Evolutionary conservation across 2,797 vertebrate species (phyloP).

Genomic region (Falco naumanni): DNA sequence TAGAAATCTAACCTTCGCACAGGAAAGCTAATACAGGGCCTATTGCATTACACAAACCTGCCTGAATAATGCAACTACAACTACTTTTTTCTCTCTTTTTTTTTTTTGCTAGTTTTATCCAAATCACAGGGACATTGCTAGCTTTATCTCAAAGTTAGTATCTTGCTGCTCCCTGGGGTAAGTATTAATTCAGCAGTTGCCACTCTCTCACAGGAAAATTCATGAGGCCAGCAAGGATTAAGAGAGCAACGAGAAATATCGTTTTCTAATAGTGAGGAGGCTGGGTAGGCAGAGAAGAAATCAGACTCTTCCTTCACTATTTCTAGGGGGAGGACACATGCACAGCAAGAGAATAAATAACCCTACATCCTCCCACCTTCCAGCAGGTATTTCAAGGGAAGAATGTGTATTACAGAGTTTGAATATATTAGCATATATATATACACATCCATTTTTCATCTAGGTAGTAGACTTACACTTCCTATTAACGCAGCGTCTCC

Average conservation of each 20-base stretch:
- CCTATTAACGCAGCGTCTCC: not conserved
- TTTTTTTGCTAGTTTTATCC: not conserved
- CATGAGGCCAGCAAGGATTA: not conserved
- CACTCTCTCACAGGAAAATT: not conserved
- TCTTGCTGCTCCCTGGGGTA: not conserved
- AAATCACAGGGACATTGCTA: not conserved
- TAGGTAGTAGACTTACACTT: not conserved
- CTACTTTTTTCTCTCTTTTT: no score
- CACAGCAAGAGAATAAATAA: not conserved
- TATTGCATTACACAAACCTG: not conserved
- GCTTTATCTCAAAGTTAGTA: not conserved
- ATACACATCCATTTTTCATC: not conserved
- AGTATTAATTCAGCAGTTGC: not conserved
- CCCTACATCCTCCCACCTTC: not conserved
- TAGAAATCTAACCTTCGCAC: not conserved
- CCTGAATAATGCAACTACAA: not conserved
- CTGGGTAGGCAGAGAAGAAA: not conserved
- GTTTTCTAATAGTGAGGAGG: rapidly evolving
- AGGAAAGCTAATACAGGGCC: not conserved
- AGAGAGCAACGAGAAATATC: not conserved
- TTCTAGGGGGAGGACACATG: not conserved
- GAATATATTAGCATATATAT: not conserved
- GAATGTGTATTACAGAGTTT: not conserved
- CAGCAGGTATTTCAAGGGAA: not conserved
- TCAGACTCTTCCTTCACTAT: not conserved